Conservation (phyloP, 2,797 vertebrate genomes). For the Cuculus canorus region DNA sequence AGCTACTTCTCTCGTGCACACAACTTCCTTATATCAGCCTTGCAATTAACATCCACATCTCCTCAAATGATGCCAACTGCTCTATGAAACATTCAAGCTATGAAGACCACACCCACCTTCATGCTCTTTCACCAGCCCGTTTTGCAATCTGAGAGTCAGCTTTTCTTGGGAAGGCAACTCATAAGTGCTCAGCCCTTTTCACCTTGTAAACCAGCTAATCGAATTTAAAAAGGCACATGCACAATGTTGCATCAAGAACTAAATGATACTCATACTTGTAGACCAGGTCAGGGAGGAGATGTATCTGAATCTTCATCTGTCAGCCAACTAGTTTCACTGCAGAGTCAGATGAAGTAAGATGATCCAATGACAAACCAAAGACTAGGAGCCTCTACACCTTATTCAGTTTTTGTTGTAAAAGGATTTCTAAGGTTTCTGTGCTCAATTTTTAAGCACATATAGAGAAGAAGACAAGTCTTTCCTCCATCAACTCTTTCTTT, state of each 20-base stretch:
- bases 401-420: background rate
- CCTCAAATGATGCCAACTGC: background rate
- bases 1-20: background rate
- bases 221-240: background rate
- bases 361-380: background rate
- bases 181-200: background rate
- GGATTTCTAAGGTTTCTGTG: background rate
- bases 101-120: background rate
- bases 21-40: background rate
- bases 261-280: background rate
- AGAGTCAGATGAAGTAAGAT: background rate
- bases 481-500: background rate
- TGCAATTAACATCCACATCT: conserved; percentile 6
- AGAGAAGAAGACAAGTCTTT: background rate
- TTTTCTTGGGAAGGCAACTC: background rate
- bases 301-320: background rate
- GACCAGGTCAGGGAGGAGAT: background rate
- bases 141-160: background rate
- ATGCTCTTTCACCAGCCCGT: background rate
- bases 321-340: background rate
- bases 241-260: background rate
- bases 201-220: background rate
- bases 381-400: background rate
- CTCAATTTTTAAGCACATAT: background rate
- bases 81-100: background rate